Evolutionary conservation across 2,888 invertebrate genomes (phyloP).

Genomic region (Macaria notata): DNA sequence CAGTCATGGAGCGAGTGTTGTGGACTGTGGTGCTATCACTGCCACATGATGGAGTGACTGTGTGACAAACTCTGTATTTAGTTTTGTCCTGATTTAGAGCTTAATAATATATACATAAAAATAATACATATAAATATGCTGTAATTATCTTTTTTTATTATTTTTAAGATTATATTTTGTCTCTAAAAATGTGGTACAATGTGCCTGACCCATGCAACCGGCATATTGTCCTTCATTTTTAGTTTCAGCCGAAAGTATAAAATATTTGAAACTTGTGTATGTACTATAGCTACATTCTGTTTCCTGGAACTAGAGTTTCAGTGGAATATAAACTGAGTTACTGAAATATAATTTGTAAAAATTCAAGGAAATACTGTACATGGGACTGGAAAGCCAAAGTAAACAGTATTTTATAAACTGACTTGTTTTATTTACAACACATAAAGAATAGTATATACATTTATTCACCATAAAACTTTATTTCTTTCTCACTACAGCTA

Average conservation of each 20-base stretch:
- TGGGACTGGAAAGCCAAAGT: slow-evolving; percentile 81
- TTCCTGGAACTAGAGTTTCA: slow-evolving; percentile 66
- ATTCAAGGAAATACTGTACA: slow-evolving; percentile 76
- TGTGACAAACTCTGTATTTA: slow-evolving; percentile 69
- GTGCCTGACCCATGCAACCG: slow-evolving; percentile 34
- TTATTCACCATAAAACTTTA: slow-evolving; percentile 39
- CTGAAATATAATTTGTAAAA: slow-evolving; percentile 71
- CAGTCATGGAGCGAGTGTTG: slow-evolving; percentile 47
- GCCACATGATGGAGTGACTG: slow-evolving; percentile 64
- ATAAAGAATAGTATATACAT: background rate
- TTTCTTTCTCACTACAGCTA: slow-evolving; percentile 63
- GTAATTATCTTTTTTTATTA: slow-evolving; percentile 74
- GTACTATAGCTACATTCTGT: slow-evolving; percentile 58
- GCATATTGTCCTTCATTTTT: slow-evolving; percentile 44
- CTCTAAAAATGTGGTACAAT: slow-evolving; percentile 44
- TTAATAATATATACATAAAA: slow-evolving; percentile 77
- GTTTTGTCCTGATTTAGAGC: slow-evolving; percentile 80
- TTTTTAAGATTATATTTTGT: slow-evolving; percentile 70
- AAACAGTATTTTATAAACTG: slow-evolving; percentile 77
- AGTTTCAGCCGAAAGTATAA: slow-evolving; percentile 55
- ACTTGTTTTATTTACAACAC: slow-evolving; percentile 43
- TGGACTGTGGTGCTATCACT: slow-evolving; percentile 74
- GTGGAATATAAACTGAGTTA: slow-evolving; percentile 72
- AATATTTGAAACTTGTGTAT: slow-evolving; percentile 55
- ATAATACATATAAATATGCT: slow-evolving; percentile 73